phyloP scores from a whole-genome alignment of 2,113 vertebrate genomes.

The Pionites leucogaster region DNA sequence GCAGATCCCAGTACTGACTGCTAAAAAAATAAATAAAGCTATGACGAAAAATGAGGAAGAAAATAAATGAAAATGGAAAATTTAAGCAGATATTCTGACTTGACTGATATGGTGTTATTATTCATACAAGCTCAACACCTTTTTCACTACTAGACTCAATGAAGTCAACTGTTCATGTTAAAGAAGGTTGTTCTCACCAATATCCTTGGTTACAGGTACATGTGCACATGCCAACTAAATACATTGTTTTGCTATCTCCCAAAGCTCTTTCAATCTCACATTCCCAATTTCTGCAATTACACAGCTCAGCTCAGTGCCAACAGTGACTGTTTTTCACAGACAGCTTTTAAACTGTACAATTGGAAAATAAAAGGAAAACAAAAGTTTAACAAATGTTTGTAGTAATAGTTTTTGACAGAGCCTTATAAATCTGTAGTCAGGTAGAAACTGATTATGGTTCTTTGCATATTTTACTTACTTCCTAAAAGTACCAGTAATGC shows the following conservation, averaged over 20 bases:
- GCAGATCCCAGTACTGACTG: background rate
- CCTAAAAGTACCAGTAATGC: background rate
- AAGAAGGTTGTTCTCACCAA: background rate
- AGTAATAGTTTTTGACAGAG: background rate
- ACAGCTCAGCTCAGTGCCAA: background rate
- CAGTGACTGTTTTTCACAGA: background rate
- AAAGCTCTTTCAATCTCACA: background rate
- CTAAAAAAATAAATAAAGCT: background rate
- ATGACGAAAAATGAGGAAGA: background rate
- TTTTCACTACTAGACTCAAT: background rate
- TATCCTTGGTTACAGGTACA: background rate
- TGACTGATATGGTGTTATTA: background rate
- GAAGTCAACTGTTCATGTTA: background rate
- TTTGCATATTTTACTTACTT: background rate
- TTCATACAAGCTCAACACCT: background rate
- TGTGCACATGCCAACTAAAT: background rate
- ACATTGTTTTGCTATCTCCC: background rate
- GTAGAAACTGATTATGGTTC: background rate
- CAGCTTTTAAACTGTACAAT: fast-evolving
- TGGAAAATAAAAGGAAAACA: background rate
- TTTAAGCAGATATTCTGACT: background rate
- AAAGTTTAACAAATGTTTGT: background rate
- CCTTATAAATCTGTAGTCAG: background rate
- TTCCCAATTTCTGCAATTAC: background rate
- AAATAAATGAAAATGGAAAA: background rate